These are phyloP conservation scores for Oryzias curvinotus DNA, from an alignment of 2,113 vertebrate species.

Conservation along the genomic window DNA sequence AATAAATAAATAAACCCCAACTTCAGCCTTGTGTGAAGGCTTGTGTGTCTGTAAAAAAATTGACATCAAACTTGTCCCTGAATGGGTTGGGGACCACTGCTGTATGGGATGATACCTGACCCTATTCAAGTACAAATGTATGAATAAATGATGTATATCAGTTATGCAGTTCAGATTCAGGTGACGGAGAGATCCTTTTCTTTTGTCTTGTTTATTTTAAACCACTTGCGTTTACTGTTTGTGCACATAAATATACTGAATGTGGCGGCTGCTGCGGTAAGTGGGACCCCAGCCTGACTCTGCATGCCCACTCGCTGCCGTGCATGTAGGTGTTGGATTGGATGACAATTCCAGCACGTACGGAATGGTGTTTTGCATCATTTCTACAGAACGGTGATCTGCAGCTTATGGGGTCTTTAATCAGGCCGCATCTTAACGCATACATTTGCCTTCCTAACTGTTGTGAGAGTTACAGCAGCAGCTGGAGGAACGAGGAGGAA, in stretches of 20 bases:
- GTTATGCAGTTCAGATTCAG: conserved; percentile 3
- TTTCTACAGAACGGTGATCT: conserved; percentile 26
- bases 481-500: conserved; percentile 48
- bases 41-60: too few relatives aligned
- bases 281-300: conserved; percentile 56
- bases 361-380: conserved; percentile 17
- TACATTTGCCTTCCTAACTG: conserved; percentile 26
- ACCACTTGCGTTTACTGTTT: conserved; percentile 46
- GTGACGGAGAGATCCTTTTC: conserved; percentile 2
- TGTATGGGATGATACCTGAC: neutral
- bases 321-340: conserved; percentile 54
- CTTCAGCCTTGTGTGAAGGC: too few relatives aligned
- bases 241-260: conserved; percentile 58
- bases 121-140: neutral
- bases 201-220: conserved; percentile 18
- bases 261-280: conserved; percentile 51
- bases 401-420: conserved; percentile 3
- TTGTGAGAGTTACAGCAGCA: conserved; percentile 32
- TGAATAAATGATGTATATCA: conserved; percentile 3
- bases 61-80: too few relatives aligned
- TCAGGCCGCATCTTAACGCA: conserved; percentile 22
- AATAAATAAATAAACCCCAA: too few relatives aligned
- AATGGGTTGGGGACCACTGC: neutral
- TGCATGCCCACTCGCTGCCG: conserved; percentile 56
- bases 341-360: conserved; percentile 57